Evolutionary conservation across 2,888 invertebrate genomes (phyloP), one percentile per base, ranked within the genome.

Genomic region (Ichneumoninae sp.): DNA sequence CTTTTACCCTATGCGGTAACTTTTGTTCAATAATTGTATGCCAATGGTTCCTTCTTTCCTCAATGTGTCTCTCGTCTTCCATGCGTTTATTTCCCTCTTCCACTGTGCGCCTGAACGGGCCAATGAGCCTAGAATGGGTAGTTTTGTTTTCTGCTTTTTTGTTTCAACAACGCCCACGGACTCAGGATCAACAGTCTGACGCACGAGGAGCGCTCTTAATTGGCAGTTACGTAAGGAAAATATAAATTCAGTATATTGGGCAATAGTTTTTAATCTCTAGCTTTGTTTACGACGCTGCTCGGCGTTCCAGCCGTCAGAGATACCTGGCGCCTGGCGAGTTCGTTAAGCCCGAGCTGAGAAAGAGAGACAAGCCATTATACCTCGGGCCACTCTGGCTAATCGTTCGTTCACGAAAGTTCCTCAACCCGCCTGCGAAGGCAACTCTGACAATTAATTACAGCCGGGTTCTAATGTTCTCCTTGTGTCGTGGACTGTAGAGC

Each of bases 181-280:
- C 30, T 16, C 16, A 19, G 33, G 40, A 80, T 44, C 33, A 26
- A 69, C 47, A 62, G 69, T 76, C 26, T 44, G 2, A 44, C 52
- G 33, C 60, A 40, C 74, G 69, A 47, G 57, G 22, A 69, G 71
- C 89, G 84, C 81, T 86, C 87, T 89, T 90, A 89, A 90, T 90
- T 90, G 89, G 87, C 86, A 84, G 74, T 89, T 87, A 80, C 87
- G 86, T 83, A 88, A 89, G 75, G 62, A 19, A 86, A 82, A 74
- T 86, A 86, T 85, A 87, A 88, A 87, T 88, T 83, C 82, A 69
- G 70, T 72, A 40, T 75, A 82, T 86, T 84, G 80, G 69, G 74
- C 79, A 86, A 87, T 69, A 79, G 76, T 82, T 80, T 83, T 70
- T 47, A 47, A 74, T 76, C 71, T 76, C 77, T 52, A 52, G 60